Conservation (phyloP, 2,888 invertebrate genomes). For the Piscicola geometra region DNA sequence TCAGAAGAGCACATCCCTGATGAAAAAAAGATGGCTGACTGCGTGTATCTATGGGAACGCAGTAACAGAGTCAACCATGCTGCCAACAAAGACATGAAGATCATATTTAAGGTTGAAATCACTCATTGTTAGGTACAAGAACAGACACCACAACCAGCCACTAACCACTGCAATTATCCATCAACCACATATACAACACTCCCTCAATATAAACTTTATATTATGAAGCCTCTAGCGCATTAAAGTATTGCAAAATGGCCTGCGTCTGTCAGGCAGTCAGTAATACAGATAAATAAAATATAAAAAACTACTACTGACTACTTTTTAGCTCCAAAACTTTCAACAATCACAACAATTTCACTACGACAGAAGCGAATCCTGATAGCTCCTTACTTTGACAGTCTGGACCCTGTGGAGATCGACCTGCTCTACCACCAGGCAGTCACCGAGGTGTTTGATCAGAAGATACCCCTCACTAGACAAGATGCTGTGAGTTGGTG, state of each 20-base stretch:
- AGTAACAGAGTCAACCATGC: constrained; percentile 43
- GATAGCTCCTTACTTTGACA: constrained; percentile 72
- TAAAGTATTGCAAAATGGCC: no score
- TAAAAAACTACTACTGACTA: no score
- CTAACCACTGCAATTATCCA: background rate
- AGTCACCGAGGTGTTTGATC: constrained; percentile 79
- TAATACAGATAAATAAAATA: no score
- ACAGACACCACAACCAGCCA: background rate
- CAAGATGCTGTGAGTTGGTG: constrained; percentile 88
- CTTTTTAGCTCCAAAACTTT: no score
- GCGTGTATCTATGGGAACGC: constrained; percentile 90
- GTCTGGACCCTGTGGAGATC: constrained; percentile 81
- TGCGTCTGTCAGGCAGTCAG: no score
- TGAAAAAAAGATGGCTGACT: constrained; percentile 85
- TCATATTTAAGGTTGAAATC: constrained; percentile 42
- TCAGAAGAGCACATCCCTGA: constrained; percentile 71
- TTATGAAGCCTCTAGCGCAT: no score
- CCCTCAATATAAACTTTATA: background rate
- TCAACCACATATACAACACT: background rate
- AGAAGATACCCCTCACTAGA: constrained; percentile 84
- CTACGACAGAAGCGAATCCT: constrained; percentile 76
- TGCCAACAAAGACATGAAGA: constrained; percentile 40
- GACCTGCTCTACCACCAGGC: constrained; percentile 89
- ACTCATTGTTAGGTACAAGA: background rate
- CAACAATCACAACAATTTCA: no score